A percentile compares a stretch with the other conserved stretches of the same genome.
Evolutionary conservation across 2,888 invertebrate genomes (phyloP).

Genomic region (Osmoderma eremita): DNA sequence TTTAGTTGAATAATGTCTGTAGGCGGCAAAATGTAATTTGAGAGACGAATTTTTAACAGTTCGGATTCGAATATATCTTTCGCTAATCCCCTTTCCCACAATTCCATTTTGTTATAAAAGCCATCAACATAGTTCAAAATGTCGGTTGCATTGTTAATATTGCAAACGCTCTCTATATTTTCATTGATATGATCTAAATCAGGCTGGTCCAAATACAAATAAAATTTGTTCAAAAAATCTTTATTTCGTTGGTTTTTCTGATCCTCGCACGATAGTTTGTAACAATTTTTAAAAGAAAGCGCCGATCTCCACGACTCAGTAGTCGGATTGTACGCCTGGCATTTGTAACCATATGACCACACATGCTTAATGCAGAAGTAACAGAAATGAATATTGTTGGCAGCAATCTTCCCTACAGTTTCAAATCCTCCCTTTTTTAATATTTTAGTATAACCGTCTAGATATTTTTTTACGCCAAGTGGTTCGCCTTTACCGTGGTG

Average conservation of each 20-base stretch:
- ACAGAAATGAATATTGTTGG: background rate
- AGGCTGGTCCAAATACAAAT: constrained; percentile 10
- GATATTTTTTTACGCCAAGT: background rate
- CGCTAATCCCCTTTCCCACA: background rate
- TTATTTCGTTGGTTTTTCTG: background rate
- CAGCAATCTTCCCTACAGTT: background rate
- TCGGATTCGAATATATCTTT: constrained; percentile 12
- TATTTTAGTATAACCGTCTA: constrained; percentile 5
- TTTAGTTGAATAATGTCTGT: background rate
- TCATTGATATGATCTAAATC: background rate
- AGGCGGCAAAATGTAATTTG: constrained; percentile 11
- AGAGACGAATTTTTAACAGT: constrained; percentile 2
- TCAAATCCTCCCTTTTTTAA: background rate
- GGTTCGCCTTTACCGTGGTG: background rate
- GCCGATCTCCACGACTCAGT: background rate
- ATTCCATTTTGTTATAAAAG: background rate
- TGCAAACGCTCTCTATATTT: background rate
- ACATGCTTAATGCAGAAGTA: background rate
- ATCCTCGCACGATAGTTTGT: background rate
- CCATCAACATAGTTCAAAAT: background rate
- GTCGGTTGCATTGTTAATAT: background rate
- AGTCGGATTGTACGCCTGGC: background rate
- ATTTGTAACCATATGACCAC: background rate
- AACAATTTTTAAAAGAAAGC: too few relatives aligned
- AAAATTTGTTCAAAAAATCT: constrained; percentile 8